A percentile compares a stretch with the other conserved stretches of the same genome.
These are phyloP conservation scores for Eremobia ochroleuca DNA, from an alignment of 2,888 invertebrate genomes.

Conservation along the genomic window DNA sequence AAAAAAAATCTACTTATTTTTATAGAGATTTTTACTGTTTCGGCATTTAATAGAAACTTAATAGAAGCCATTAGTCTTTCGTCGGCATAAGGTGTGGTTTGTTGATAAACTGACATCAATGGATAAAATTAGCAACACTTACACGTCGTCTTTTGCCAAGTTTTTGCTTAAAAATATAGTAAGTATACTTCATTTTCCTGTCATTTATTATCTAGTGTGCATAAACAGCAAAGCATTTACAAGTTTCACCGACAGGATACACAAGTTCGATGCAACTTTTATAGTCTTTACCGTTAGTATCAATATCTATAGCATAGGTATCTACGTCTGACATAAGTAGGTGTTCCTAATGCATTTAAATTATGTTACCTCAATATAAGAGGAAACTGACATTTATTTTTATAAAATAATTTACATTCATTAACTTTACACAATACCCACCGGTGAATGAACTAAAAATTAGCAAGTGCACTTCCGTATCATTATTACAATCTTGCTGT, in stretches of 20 bases:
- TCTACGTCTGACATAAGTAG: background rate
- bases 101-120: conserved; percentile 56
- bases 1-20: background rate
- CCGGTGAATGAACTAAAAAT: conserved; percentile 10
- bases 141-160: conserved; percentile 24
- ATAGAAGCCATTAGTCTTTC: conserved; percentile 47
- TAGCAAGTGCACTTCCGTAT: background rate
- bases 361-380: background rate
- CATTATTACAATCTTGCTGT: background rate
- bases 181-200: conserved; percentile 41
- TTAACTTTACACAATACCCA: background rate
- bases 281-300: conserved; percentile 39
- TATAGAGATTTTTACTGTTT: conserved; percentile 25
- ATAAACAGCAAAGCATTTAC: conserved; percentile 31
- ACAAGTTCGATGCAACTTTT: conserved; percentile 31
- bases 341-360: conserved; percentile 29
- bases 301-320: conserved; percentile 9
- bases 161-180: conserved; percentile 36
- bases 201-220: conserved; percentile 41
- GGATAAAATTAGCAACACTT: conserved; percentile 55
- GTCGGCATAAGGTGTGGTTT: conserved; percentile 42
- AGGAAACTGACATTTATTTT: background rate
- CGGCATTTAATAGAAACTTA: conserved; percentile 46
- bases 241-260: conserved; percentile 35
- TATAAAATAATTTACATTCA: background rate